Conservation (phyloP, 2,797 vertebrate species). For the Rousettus madagascariensis region DNA sequence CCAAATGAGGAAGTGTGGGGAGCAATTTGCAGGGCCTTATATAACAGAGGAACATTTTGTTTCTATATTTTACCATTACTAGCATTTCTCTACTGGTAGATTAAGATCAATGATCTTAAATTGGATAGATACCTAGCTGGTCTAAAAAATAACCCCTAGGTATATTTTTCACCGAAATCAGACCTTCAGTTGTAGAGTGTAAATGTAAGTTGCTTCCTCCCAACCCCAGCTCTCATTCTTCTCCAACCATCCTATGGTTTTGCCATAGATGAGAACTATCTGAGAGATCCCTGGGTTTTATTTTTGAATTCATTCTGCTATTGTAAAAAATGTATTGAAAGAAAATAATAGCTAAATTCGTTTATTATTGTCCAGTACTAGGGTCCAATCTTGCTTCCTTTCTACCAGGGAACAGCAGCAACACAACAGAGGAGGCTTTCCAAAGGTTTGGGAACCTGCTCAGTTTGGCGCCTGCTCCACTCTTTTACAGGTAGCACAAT, state of each 20-base stretch:
- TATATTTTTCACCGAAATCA: constrained; percentile 13
- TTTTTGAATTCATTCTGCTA: neutral
- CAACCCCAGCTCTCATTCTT: neutral
- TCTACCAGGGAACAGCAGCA: constrained; percentile 18
- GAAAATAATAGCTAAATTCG: neutral
- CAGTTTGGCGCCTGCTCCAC: neutral
- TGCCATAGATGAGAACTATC: neutral
- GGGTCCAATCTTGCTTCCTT: neutral
- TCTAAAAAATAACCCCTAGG: neutral
- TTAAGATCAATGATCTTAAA: neutral
- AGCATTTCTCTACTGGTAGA: constrained; percentile 21
- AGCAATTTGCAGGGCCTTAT: neutral
- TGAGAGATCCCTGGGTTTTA: neutral
- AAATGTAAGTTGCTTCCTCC: neutral
- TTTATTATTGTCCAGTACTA: neutral
- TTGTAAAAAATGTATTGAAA: constrained; percentile 6
- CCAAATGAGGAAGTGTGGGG: neutral
- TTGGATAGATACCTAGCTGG: neutral
- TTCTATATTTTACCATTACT: neutral
- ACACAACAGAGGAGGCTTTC: neutral
- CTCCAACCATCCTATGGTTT: neutral
- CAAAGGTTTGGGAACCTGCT: neutral
- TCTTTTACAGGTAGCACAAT: neutral
- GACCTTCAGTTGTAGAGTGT: neutral
- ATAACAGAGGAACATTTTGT: constrained; percentile 3